A percentile compares a stretch with the other conserved stretches of the same genome.
These are phyloP conservation scores for Myopa tessellatipennis DNA, from an alignment of 2,888 invertebrate genomes.

Conservation along the genomic window DNA sequence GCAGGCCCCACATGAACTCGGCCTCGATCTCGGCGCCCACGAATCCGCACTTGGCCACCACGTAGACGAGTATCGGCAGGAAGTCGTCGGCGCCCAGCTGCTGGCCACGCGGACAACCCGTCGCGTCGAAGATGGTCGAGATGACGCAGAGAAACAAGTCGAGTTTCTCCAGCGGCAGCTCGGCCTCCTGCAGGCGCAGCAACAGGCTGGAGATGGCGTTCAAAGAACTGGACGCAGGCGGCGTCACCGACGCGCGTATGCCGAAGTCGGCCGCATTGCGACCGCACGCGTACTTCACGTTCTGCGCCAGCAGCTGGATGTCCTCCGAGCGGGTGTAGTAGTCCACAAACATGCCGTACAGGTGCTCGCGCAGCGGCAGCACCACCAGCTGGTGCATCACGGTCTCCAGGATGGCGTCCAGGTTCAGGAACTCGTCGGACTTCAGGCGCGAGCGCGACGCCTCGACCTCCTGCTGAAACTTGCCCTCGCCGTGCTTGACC, in stretches of 20 bases:
- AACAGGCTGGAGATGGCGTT: conserved; percentile 83
- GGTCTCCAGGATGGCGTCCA: conserved; percentile 94
- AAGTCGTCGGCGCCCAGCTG: conserved; percentile 87
- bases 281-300: conserved; percentile 66
- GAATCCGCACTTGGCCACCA: conserved; percentile 88
- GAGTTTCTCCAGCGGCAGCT: conserved; percentile 92
- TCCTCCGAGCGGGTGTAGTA: conserved; percentile 84
- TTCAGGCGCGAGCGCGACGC: conserved; percentile 74
- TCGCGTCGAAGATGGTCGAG: conserved; percentile 85
- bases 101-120: conserved; percentile 65
- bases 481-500: conserved; percentile 94
- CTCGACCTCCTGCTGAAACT: conserved; percentile 91
- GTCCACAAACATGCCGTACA: conserved; percentile 87
- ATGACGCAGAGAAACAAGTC: conserved; percentile 91
- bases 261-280: conserved; percentile 65
- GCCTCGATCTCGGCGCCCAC: conserved; percentile 95
- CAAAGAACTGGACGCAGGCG: conserved; percentile 81
- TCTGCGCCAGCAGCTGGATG: conserved; percentile 75
- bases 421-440: conserved; percentile 91
- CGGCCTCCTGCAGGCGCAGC: conserved; percentile 87
- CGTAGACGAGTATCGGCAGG: conserved; percentile 91
- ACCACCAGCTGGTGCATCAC: conserved; percentile 94
- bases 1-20: conserved; percentile 94
- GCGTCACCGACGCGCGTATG: conserved; percentile 75
- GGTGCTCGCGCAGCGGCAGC: conserved; percentile 83